Conservation (phyloP, 2,113 vertebrate genomes). For the Tetrao urogallus region DNA sequence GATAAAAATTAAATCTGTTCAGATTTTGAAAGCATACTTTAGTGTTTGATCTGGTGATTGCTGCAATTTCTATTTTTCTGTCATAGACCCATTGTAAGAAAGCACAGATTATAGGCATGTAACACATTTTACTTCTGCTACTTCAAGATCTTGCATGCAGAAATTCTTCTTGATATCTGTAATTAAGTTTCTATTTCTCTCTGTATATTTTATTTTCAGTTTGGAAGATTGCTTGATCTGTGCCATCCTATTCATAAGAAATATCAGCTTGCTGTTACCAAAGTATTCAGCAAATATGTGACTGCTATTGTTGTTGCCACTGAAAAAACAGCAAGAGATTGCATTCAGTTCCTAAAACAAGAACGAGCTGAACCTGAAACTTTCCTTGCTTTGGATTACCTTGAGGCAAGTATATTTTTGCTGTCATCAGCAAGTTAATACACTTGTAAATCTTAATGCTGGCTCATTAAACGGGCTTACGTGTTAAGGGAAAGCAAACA, state of each 20-base stretch:
- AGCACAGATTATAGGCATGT: rapidly evolving
- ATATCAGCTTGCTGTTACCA: constrained; percentile 94
- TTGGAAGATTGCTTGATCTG: constrained; percentile 89
- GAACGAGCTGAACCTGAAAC: constrained; percentile 92
- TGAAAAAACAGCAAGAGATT: constrained; percentile 89
- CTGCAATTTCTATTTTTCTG: background rate
- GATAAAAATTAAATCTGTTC: background rate
- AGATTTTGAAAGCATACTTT: background rate
- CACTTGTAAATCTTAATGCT: background rate
- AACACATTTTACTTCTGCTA: background rate
- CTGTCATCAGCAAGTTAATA: background rate
- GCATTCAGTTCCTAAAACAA: constrained; percentile 89
- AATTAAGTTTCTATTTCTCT: background rate
- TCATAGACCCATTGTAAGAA: background rate
- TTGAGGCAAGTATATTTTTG: constrained; percentile 82
- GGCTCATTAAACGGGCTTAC: background rate
- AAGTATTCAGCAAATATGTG: constrained; percentile 90
- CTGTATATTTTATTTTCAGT: constrained; percentile 74
- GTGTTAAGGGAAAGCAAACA: background rate
- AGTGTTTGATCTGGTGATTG: background rate
- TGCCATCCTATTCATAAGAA: constrained; percentile 96
- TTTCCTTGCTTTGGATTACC: constrained; percentile 92
- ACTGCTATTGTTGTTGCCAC: constrained; percentile 89
- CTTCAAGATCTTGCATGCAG: background rate
- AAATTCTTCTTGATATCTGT: background rate